Evolutionary conservation across 2,888 invertebrate species (phyloP).

Genomic region (Antheraea yamamai): DNA sequence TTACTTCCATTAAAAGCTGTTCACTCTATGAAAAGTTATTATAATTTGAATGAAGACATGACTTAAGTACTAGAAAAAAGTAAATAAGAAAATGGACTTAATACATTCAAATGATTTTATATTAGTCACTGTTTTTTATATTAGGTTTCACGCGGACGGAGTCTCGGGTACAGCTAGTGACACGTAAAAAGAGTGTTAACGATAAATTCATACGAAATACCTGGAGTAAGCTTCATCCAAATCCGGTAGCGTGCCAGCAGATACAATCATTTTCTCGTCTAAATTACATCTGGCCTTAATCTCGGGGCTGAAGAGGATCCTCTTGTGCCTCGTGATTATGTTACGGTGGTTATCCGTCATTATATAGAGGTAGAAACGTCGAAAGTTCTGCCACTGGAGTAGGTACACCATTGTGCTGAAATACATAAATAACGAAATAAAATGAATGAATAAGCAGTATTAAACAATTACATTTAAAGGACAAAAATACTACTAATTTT

Average conservation of each 20-base stretch:
- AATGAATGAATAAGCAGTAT: background rate
- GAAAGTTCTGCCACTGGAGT: conserved; percentile 93
- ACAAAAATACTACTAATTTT: background rate
- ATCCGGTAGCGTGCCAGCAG: conserved; percentile 93
- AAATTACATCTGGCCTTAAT: conserved; percentile 85
- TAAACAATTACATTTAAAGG: no score
- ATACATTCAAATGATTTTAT: no score
- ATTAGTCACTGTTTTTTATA: no score
- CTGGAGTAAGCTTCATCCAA: conserved; percentile 95
- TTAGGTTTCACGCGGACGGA: no score
- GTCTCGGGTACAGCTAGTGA: no score
- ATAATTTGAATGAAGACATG: no score
- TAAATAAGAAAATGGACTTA: no score
- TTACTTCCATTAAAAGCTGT: no score
- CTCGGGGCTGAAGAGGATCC: conserved; percentile 88
- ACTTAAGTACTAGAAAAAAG: no score
- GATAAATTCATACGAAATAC: conserved; percentile 39
- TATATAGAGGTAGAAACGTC: conserved; percentile 93
- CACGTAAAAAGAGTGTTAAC: background rate
- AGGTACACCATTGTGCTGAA: conserved; percentile 90
- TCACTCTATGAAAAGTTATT: no score
- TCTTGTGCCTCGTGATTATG: conserved; percentile 92
- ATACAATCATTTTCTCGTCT: conserved; percentile 91
- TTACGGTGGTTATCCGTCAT: conserved; percentile 96
- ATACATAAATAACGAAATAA: background rate